Base-by-base conservation (phyloP, 2,113 vertebrate species). In the Oriolus oriolus region DNA sequence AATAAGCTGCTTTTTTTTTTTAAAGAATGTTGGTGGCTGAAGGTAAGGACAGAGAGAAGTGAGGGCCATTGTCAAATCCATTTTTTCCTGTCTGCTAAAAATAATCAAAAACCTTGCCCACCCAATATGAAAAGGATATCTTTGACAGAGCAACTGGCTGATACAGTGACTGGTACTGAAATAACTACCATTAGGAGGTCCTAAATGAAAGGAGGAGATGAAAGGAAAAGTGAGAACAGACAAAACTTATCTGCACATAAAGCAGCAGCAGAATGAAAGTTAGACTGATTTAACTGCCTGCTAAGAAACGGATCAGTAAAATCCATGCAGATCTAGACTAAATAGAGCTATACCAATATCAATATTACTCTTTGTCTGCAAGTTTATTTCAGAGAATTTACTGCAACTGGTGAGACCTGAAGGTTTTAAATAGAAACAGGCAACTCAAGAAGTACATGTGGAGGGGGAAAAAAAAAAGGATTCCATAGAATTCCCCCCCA, bases 1-100 rank as follows among this genome's bases (percentile, higher is more conserved):
- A 97, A 96, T 86, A 97, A 96, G 89, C 68, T 79, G 5, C 45
- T 13, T 80, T 76, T 77, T 56, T 83, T 65, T 59, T 50, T 30
- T 6, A 8, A 74, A 84, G 52, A 89, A 27, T 39, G 18, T 15
- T 84, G 15, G 49, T 70, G n/a, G 56, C n/a, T 95, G 59, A 41
- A 90, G 21, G 21, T 28, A 71, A 59, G 24, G 44, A 78, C 35
- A 74, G 10, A 68, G 23, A 85, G 17, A 95, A 91, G 45, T 0
- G 9, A 84, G 24, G 9, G 35, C 11, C 24, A 26, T 9, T 91
- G 76, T 76, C 37, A 92, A 69, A 76, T 66, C 5, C 9, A 16
- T 16, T 47, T 88, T 63, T 56, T 45, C 15, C 20, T 42, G 24
- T 16, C 41, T 65, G 19, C 73, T 90, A 45, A 91, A 92, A 94